Conservation (phyloP, 2,797 vertebrate genomes). For the Babyrousa celebensis region DNA sequence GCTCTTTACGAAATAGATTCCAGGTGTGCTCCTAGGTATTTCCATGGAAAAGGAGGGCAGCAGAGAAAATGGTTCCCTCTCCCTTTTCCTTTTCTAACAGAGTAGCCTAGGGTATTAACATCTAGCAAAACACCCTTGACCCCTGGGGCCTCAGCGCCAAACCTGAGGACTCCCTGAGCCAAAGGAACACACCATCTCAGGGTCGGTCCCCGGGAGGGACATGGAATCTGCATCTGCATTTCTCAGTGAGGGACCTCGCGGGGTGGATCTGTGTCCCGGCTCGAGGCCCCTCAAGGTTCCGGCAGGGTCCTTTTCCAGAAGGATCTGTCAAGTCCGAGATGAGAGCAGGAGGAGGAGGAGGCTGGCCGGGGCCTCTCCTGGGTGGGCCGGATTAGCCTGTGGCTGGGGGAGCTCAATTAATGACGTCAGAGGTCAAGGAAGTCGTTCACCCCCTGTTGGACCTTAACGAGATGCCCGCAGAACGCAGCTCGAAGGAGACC, state of each 20-base stretch:
- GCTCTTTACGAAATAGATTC: background rate
- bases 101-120: background rate
- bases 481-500: slow-evolving; percentile 97
- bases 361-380: background rate
- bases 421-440: background rate
- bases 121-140: background rate
- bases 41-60: background rate
- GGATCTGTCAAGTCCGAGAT: background rate
- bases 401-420: background rate
- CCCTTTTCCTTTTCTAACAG: background rate
- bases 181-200: background rate
- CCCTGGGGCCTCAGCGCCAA: background rate
- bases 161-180: background rate
- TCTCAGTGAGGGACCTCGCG: background rate
- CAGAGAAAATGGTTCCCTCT: background rate
- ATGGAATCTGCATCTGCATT: background rate
- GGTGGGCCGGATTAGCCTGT: background rate
- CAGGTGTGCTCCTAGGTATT: background rate
- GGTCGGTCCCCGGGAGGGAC: background rate
- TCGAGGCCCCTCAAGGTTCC: background rate
- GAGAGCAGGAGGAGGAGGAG: background rate
- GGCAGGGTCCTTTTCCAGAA: background rate
- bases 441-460: slow-evolving; percentile 58
- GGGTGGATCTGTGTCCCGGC: background rate
- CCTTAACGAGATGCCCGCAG: slow-evolving; percentile 92